Base-by-base conservation (phyloP, 2,797 vertebrate species). In the Ambastaia sidthimunki region DNA sequence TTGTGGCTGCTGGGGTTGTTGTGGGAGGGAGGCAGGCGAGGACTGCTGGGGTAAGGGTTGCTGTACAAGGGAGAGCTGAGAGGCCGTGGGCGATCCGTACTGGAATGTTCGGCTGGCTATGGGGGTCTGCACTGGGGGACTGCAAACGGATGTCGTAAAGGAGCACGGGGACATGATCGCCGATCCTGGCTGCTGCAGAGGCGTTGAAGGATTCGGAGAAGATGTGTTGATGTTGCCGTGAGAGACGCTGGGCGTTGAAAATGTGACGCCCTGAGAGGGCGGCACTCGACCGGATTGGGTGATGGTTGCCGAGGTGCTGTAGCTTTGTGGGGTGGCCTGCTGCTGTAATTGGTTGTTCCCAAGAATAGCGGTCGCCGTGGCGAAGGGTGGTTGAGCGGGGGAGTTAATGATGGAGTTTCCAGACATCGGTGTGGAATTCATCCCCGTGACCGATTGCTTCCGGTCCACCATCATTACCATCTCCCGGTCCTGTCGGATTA, bases 401-500 rank as follows among this genome's bases (percentile, higher is more conserved):
- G 94, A 95, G 90, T 94, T 95, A 94, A 95, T 94, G 92, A 95
- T 94, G 89, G 94, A 95, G 89, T 95, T 95, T 93, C 94, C 94
- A 90, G 94, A 95, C 87, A 94, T 92, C 86, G 94, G 94, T 48
- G 94, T 95, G 84, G 93, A 93, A 91, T 94, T 94, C 91, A 94
- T 91, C 88, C 94, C 94, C 72, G 89, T 93, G 89, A 94, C 91
- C 13, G 93, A 95, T 86, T 93, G 93, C 89, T 94, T 94, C 91
- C 94, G 93, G 85, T 95, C 94, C 91, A 94, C 94, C 92, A 94
- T 94, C 93, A 94, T 93, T 89, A 99, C 97, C 97, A 97, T 98
- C 94, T 99, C 98, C 89, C 98, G 88, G 94, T 99, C 98, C 50
- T 99, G 97, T 76, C 96, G 98, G 86, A 99, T 97, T 2, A 99